These are phyloP conservation scores for Vireo altiloquus DNA, from an alignment of 2,113 vertebrate genomes.

Conservation along the genomic window DNA sequence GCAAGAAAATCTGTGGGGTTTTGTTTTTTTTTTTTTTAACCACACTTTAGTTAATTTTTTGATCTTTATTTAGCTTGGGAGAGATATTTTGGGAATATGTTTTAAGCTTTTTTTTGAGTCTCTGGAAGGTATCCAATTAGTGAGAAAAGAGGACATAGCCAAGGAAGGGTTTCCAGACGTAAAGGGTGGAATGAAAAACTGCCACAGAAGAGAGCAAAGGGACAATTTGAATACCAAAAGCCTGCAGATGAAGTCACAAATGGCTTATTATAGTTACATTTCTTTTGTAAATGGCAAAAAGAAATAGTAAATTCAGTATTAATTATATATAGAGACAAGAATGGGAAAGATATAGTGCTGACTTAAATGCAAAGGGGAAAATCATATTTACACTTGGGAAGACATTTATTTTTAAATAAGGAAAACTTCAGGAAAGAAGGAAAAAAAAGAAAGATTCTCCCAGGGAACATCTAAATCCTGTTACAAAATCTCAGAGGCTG, in stretches of 20 bases:
- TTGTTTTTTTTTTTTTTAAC: not conserved
- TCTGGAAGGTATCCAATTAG: conserved; percentile 13
- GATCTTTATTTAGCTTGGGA: conserved; percentile 19
- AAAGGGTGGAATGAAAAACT: not conserved
- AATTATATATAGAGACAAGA: not conserved
- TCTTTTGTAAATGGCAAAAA: not conserved
- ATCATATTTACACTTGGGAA: not conserved
- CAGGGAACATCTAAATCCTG: not conserved
- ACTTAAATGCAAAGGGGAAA: not conserved
- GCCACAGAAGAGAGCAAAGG: not conserved
- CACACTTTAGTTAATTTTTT: not conserved
- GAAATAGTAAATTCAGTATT: not conserved
- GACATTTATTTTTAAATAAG: not conserved
- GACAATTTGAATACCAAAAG: conserved; percentile 11
- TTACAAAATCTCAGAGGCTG: not conserved
- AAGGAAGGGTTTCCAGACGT: conserved; percentile 7
- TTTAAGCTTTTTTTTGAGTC: not conserved
- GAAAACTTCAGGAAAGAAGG: not conserved
- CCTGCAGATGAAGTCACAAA: not conserved
- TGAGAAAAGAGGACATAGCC: not conserved
- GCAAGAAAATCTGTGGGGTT: not conserved
- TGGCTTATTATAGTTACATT: not conserved
- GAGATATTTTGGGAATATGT: not conserved
- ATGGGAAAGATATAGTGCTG: not conserved
- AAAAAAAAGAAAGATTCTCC: not conserved